These are phyloP conservation scores for Saturnia pavonia DNA, from an alignment of 2,888 invertebrate genomes.

Conservation along the genomic window DNA sequence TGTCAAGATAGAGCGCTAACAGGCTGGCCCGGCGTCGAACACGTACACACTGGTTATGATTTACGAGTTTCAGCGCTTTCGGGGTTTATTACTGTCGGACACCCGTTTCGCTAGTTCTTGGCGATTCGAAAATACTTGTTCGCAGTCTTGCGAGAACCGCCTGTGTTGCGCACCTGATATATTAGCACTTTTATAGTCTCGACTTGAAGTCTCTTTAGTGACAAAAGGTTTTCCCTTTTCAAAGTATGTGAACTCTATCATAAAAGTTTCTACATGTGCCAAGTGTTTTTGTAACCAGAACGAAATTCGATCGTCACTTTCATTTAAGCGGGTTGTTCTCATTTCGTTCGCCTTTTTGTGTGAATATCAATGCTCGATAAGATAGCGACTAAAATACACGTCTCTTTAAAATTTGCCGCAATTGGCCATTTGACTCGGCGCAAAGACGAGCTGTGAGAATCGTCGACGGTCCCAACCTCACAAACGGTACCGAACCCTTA, in stretches of 20 bases:
- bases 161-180: constrained; percentile 7
- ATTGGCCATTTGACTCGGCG: too few relatives aligned
- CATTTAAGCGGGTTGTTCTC: not conserved
- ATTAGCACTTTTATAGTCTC: constrained; percentile 6
- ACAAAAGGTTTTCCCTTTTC: not conserved
- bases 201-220: constrained; percentile 1
- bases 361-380: too few relatives aligned
- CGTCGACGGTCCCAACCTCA: too few relatives aligned
- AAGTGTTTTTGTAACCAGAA: not conserved
- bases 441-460: too few relatives aligned
- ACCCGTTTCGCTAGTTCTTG: constrained; percentile 28
- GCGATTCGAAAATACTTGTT: constrained; percentile 2
- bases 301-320: not conserved
- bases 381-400: too few relatives aligned
- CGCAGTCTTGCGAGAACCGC: constrained; percentile 12
- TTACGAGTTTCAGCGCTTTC: constrained; percentile 37
- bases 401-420: too few relatives aligned
- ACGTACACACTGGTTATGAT: constrained; percentile 35
- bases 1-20: constrained; percentile 28
- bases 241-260: not conserved
- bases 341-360: not conserved
- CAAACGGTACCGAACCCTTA: too few relatives aligned
- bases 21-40: constrained; percentile 32
- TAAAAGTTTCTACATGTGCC: not conserved
- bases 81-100: constrained; percentile 33